Evolutionary conservation across 2,113 vertebrate species (phyloP).

Genomic region (Gallinago undulata): DNA sequence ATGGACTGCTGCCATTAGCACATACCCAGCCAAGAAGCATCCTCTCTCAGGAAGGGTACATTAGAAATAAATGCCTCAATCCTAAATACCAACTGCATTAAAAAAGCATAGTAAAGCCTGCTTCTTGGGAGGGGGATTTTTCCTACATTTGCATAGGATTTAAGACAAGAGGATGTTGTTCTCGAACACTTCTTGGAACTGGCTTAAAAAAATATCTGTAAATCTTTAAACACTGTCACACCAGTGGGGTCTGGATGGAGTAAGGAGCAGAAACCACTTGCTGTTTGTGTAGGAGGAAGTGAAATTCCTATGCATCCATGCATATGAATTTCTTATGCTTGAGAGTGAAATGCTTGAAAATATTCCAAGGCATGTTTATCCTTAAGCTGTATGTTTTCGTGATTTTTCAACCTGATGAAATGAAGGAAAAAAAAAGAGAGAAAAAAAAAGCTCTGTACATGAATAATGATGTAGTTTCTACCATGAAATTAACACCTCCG

Average conservation of each 20-base stretch:
- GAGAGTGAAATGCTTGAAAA: background rate
- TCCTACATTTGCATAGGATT: background rate
- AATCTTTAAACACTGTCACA: background rate
- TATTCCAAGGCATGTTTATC: background rate
- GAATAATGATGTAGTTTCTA: background rate
- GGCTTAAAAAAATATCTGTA: background rate
- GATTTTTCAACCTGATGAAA: background rate
- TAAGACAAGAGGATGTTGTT: background rate
- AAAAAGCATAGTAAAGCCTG: background rate
- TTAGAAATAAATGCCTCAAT: background rate
- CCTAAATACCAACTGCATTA: background rate
- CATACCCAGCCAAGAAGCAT: background rate
- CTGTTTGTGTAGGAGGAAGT: background rate
- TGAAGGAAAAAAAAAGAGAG: background rate
- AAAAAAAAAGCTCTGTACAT: background rate
- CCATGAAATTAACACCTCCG: background rate
- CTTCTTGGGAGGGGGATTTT: background rate
- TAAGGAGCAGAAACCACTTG: background rate
- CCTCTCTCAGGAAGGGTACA: background rate
- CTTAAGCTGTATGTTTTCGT: background rate
- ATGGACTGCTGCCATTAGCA: background rate
- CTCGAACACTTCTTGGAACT: background rate
- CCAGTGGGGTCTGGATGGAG: background rate
- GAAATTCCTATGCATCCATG: background rate
- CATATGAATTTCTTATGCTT: background rate